Base-by-base conservation (phyloP, 1,140 invertebrate species). In the Sesamia nonagrioides region DNA sequence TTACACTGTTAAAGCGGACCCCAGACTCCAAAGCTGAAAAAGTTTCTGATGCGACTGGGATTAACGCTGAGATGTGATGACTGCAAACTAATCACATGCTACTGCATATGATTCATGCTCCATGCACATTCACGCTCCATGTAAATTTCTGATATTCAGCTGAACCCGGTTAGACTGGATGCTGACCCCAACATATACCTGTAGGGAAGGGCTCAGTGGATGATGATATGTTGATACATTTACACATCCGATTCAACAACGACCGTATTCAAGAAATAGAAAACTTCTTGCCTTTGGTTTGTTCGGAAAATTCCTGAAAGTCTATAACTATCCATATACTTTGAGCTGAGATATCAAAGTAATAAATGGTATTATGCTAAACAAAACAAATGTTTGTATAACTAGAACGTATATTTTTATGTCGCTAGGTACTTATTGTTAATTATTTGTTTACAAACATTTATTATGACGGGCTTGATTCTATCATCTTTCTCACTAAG, bases 371-470 rank as follows among this genome's bases (percentile, higher is more conserved):
- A 33, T 61, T 37, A 56, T 18, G 18, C 33, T 61, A 8, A 1
- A n/a, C 15, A 61, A 21, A 37, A 33, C 35, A 35, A 61, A 1
- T 37, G 6, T 35, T n/a, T 13, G 33, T 61, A n/a, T n/a, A 8
- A 6, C 18, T 35, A 27, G 21, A 37, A 37, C 37, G 56, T 13
- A 13, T 33, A 27, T 61, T 61, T 61, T 61, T 61, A 61, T 37
- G 21, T 15, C 33, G n/a, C 58, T 37, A 37, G 42, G 11, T 45
- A 45, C n/a, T 17, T 61, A n/a, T 37, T 37, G 58, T 37, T 37
- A 61, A 37, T 61, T 8, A 2, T 61, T n/a, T 61, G 58, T 61
- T 61, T 61, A 61, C 58, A 33, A 61, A 61, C 58, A 61, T 35
- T 27, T 61, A 61, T 37, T 61, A 61, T 4, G 33, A 6, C 58